Base-by-base conservation (phyloP, 2,888 invertebrate genomes). In the Tyria jacobaeae region DNA sequence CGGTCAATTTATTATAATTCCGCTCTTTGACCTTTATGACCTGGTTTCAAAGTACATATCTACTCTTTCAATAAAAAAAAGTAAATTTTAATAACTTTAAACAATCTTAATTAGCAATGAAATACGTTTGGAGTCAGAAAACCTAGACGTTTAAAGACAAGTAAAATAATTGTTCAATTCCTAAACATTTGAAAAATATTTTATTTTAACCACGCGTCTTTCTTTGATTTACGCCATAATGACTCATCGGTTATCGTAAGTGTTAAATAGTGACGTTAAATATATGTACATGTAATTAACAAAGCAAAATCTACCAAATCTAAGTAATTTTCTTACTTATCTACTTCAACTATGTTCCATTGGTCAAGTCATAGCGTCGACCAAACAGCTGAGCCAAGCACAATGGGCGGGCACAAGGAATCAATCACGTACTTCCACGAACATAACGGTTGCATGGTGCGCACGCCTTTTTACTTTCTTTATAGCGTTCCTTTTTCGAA, bases 381-480 rank as follows among this genome's bases (percentile, higher is more conserved):
- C 64, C 66, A 76, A 77, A 71, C 79, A 81, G 78, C 80, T 79
- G 79, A 76, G 78, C 80, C 80, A 77, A 76, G 68, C 78, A 79
- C 75, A 79, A 79, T 73, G 82, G 81, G 82, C 77, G 80, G 80
- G 80, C 76, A 75, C 73, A 76, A 75, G 66, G 85, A 89, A 89
- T 89, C 88, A 89, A 90, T 90, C 89, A 88, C 82, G 75, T 71
- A 67, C 68, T 90, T 90, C 90, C 83, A 76, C 78, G 91, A 90
- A 91, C 66, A 78, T 85, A 88, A 84, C 87, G 87, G 76, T 75
- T 50, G 65, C 57, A 67, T 60, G 68, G 50, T 60, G 62, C 69
- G 73, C 73, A 66, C 79, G 77, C 81, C 83, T 81, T 83, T 85
- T 80, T 80, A 81, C 85, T 84, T 87, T 87, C 84, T 83, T 85